Evolutionary conservation across 2,113 vertebrate species (phyloP).

Genomic region (Tragelaphus imberbis): DNA sequence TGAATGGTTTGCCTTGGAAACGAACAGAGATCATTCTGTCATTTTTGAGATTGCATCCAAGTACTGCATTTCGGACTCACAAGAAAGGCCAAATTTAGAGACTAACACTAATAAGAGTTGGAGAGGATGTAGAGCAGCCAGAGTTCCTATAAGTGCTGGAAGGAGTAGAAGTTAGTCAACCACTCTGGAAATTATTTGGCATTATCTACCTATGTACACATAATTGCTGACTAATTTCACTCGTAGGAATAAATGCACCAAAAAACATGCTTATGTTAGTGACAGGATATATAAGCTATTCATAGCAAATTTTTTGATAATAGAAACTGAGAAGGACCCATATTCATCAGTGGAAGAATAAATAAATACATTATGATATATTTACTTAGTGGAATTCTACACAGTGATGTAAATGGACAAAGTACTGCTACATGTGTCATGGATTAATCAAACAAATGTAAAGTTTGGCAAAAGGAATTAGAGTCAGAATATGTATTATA

Average conservation of each 20-base stretch:
- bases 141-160: background rate
- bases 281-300: background rate
- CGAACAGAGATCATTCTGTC: too few species aligned
- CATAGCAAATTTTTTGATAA: background rate
- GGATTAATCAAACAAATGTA: background rate
- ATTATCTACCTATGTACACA: background rate
- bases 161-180: background rate
- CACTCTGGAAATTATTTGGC: background rate
- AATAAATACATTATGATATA: background rate
- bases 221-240: background rate
- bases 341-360: background rate
- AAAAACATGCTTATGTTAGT: background rate
- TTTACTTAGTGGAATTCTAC: background rate
- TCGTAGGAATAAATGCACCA: background rate
- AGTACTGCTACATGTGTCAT: background rate
- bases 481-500: background rate
- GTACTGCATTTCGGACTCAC: too few species aligned
- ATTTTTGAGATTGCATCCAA: too few species aligned
- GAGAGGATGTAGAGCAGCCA: background rate
- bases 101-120: background rate
- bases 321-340: background rate
- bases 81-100: background rate
- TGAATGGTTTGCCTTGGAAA: too few species aligned
- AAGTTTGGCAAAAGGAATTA: background rate
- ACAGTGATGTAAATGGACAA: background rate